These are phyloP conservation scores for Ophion slaviceki DNA, from an alignment of 2,888 invertebrate genomes.

Conservation along the genomic window DNA sequence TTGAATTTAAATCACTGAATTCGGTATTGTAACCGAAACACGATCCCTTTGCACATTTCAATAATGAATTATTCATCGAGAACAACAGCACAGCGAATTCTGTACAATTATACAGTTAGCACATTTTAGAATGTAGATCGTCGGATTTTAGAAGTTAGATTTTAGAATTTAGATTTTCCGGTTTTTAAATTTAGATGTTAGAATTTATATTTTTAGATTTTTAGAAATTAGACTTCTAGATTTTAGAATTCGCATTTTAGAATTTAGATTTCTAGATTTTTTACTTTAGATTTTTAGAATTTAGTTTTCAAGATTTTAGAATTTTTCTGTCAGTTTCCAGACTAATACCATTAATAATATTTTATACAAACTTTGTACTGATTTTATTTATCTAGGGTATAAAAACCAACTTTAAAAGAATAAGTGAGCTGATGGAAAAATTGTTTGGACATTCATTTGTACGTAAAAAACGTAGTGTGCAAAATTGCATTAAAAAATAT, in stretches of 20 bases:
- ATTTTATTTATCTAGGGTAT: too few relatives aligned
- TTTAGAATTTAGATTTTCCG: background rate
- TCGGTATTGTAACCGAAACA: background rate
- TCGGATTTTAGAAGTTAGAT: too few relatives aligned
- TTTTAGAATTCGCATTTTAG: background rate
- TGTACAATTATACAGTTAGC: background rate
- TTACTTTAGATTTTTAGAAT: background rate
- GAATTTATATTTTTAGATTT: too few relatives aligned
- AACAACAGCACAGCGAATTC: too few relatives aligned
- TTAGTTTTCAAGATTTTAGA: background rate
- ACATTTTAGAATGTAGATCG: background rate
- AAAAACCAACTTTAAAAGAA: too few relatives aligned
- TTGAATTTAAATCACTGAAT: conserved; percentile 30
- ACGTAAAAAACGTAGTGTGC: too few relatives aligned
- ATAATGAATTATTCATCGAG: background rate
- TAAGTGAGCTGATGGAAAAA: too few relatives aligned
- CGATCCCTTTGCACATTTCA: background rate
- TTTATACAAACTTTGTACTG: too few relatives aligned
- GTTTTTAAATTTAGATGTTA: background rate
- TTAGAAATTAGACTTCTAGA: background rate
- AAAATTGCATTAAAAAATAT: too few relatives aligned
- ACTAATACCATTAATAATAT: background rate
- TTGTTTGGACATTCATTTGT: too few relatives aligned
- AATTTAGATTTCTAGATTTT: too few relatives aligned
- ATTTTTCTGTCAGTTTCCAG: background rate